These are phyloP conservation scores for Petrocephalus microphthalmus DNA, from an alignment of 2,113 vertebrate genomes.

Conservation along the genomic window DNA sequence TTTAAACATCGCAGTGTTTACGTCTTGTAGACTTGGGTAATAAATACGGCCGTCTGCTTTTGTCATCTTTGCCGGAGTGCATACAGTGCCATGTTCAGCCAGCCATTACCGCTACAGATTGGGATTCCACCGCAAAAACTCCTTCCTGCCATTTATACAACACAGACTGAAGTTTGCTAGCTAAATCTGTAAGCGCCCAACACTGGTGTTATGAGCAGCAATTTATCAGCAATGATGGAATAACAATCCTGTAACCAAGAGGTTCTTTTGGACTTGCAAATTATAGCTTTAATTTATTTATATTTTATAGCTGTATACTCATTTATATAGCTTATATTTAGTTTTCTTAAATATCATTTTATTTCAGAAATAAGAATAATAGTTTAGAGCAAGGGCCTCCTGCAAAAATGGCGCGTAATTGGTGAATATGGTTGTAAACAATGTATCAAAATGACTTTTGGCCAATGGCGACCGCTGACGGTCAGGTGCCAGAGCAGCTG, in stretches of 20 bases:
- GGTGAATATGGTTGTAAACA: not conserved
- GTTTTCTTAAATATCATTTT: not conserved
- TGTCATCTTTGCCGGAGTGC: not conserved
- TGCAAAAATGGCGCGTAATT: not conserved
- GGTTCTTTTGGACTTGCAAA: not conserved
- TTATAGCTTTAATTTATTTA: not conserved
- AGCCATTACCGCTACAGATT: not conserved
- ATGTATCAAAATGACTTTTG: not conserved
- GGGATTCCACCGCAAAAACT: not conserved
- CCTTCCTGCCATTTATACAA: not conserved
- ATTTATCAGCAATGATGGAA: not conserved
- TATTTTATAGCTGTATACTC: not conserved
- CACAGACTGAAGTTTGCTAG: not conserved
- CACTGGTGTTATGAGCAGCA: not conserved
- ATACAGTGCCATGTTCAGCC: not conserved
- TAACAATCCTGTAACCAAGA: not conserved
- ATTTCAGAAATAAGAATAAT: not conserved
- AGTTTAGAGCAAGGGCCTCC: not conserved
- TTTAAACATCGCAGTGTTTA: not conserved
- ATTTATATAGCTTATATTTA: not conserved
- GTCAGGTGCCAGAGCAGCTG: not conserved
- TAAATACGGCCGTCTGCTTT: not conserved
- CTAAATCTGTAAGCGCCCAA: not conserved
- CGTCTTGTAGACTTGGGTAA: not conserved
- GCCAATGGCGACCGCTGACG: not conserved